Percentiles rank a stretch among this genome's conserved stretches.
These are phyloP conservation scores for Cheilosia vulpina DNA, from an alignment of 2,888 invertebrate species.

Conservation along the genomic window DNA sequence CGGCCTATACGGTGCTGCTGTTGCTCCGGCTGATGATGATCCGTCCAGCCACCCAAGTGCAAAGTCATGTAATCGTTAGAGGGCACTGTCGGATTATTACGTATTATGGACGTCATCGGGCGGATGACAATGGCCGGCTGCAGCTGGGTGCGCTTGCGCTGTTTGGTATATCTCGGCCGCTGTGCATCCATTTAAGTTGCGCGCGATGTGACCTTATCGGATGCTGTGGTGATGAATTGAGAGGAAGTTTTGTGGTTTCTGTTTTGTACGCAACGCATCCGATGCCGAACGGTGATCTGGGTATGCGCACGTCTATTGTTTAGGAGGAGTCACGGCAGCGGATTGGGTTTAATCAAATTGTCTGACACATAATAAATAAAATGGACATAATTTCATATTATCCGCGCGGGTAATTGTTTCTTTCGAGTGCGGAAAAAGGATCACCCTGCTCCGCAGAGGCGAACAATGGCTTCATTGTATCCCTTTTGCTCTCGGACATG, in stretches of 20 bases:
- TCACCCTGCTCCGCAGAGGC: neutral
- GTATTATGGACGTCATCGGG: constrained; percentile 75
- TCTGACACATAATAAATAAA: constrained; percentile 72
- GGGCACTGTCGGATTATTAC: constrained; percentile 75
- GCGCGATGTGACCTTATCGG: constrained; percentile 70
- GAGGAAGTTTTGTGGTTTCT: constrained; percentile 61
- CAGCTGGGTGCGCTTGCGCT: constrained; percentile 55
- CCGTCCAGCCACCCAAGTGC: constrained; percentile 75
- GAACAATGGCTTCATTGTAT: neutral
- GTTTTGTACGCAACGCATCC: constrained; percentile 6
- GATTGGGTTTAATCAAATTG: constrained; percentile 67
- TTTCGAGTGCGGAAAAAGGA: constrained; percentile 17
- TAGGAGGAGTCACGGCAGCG: constrained; percentile 53
- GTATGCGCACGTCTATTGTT: constrained; percentile 40
- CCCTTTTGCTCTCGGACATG: neutral
- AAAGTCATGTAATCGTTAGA: constrained; percentile 76
- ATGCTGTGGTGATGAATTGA: constrained; percentile 71
- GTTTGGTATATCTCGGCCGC: constrained; percentile 12
- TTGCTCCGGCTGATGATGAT: constrained; percentile 60
- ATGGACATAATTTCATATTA: constrained; percentile 22
- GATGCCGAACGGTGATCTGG: neutral
- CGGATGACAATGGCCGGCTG: constrained; percentile 72
- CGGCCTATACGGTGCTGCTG: constrained; percentile 25
- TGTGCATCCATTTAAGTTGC: constrained; percentile 66
- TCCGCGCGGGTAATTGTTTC: constrained; percentile 4